A percentile compares a stretch with the other conserved stretches of the same genome.
phyloP scores from a whole-genome alignment of 2,113 vertebrate species.

The Atherinomorus stipes region DNA sequence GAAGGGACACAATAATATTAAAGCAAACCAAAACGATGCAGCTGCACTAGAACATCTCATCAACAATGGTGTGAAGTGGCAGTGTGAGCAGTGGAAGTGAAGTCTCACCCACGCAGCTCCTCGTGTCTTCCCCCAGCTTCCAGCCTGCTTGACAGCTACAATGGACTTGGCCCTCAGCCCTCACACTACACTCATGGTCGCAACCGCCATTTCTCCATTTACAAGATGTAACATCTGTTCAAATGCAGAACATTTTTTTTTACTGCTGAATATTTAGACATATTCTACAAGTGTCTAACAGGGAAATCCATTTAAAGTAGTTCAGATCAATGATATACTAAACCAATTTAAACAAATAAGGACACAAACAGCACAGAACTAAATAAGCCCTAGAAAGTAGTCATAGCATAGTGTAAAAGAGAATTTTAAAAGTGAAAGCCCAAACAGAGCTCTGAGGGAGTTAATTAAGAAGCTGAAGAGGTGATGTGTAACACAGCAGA shows the following conservation, averaged over 20 bases:
- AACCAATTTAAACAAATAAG: too few species aligned
- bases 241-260: not conserved
- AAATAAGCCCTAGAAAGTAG: too few species aligned
- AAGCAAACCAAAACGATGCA: not conserved
- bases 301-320: too few species aligned
- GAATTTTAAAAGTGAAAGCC: too few species aligned
- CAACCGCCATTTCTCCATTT: constrained; percentile 83
- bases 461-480: too few species aligned
- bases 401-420: too few species aligned
- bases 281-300: too few species aligned
- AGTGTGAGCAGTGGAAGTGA: constrained; percentile 9
- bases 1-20: too few species aligned
- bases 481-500: too few species aligned
- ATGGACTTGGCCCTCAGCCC: constrained; percentile 68
- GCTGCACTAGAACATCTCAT: not conserved
- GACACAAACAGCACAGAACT: too few species aligned
- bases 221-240: constrained; percentile 81
- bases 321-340: too few species aligned
- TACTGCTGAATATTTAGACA: not conserved
- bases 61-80: not conserved
- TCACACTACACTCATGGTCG: constrained; percentile 73
- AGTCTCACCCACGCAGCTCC: constrained; percentile 78
- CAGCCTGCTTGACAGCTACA: constrained; percentile 83
- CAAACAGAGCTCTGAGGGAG: too few species aligned
- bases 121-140: constrained; percentile 70